Conservation (phyloP, 2,113 vertebrate genomes). For the Thalassoma bifasciatum region DNA sequence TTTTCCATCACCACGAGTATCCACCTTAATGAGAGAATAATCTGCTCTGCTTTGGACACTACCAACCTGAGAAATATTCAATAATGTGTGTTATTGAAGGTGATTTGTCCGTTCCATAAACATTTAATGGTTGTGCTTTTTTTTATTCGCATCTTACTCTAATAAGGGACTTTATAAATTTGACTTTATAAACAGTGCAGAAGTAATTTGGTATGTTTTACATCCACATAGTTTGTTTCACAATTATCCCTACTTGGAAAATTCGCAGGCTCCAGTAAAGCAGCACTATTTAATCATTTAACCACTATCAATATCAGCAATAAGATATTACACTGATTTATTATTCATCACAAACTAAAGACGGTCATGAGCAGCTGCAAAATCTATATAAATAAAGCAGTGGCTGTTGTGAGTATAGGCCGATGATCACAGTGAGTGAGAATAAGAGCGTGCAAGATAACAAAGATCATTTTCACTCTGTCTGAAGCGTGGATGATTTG, state of each 20-base stretch:
- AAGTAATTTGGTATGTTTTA: not conserved
- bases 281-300: not conserved
- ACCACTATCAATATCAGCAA: not conserved
- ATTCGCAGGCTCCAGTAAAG: not conserved
- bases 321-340: not conserved
- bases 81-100: too few species aligned
- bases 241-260: not conserved
- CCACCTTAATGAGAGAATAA: too few species aligned
- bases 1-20: too few species aligned
- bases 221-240: not conserved
- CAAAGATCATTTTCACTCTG: not conserved
- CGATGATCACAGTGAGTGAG: not conserved
- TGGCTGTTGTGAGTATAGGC: not conserved
- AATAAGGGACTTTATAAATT: too few species aligned
- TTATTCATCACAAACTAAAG: not conserved
- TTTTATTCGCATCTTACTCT: too few species aligned
- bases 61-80: too few species aligned
- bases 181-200: too few species aligned
- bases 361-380: not conserved
- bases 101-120: too few species aligned
- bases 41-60: too few species aligned
- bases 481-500: constrained; percentile 2
- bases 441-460: not conserved
- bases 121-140: too few species aligned
- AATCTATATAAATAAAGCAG: not conserved